Evolutionary conservation across 2,113 vertebrate genomes (phyloP).

Genomic region (Oenanthe oenanthe): DNA sequence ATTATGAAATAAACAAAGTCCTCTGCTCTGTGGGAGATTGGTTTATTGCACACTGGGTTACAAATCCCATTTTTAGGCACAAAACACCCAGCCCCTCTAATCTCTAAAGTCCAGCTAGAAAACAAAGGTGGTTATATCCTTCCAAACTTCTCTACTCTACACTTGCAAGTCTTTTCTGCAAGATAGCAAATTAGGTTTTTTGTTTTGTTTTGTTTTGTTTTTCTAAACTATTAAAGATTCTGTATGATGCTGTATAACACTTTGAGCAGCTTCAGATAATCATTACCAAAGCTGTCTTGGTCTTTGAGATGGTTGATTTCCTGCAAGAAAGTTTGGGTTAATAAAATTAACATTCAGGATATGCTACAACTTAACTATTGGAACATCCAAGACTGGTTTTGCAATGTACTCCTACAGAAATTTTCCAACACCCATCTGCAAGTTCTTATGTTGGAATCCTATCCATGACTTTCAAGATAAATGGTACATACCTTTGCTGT

Average conservation of each 20-base stretch:
- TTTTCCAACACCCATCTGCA: not conserved
- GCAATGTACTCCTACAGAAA: not conserved
- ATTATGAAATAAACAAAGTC: not conserved
- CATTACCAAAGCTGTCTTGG: not conserved
- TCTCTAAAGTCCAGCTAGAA: not conserved
- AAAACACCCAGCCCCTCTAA: not conserved
- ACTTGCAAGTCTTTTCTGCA: not conserved
- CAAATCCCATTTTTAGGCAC: fast-evolving
- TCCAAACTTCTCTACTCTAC: not conserved
- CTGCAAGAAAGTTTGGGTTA: not conserved
- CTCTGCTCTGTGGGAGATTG: not conserved
- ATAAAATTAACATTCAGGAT: not conserved
- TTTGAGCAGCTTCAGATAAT: not conserved
- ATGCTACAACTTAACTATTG: not conserved
- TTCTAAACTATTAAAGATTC: not conserved
- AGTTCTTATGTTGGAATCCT: not conserved
- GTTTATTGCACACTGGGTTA: not conserved
- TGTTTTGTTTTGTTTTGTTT: not conserved
- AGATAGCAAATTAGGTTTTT: not conserved
- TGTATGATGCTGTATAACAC: not conserved
- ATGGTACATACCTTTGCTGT: not conserved
- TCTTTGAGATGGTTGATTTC: not conserved
- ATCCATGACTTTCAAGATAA: not conserved
- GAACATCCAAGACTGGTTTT: not conserved
- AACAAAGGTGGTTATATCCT: not conserved